These are phyloP conservation scores for Panagrolaimus sp. DNA, from an alignment of 1,140 invertebrate genomes.

Conservation along the genomic window DNA sequence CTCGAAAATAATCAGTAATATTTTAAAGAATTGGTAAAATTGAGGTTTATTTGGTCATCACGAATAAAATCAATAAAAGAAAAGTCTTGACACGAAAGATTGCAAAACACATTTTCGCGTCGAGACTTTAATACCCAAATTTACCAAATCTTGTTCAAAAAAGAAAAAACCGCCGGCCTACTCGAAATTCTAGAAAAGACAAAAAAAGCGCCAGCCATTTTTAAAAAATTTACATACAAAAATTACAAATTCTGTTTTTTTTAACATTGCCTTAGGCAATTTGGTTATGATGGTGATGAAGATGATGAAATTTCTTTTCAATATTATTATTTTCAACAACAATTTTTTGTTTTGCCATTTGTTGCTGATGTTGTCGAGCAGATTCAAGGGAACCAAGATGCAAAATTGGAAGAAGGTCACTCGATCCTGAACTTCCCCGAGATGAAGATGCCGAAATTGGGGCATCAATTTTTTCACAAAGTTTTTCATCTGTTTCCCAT, in stretches of 20 bases:
- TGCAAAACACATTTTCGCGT: too few species aligned
- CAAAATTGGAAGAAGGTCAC: not conserved
- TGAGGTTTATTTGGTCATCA: too few species aligned
- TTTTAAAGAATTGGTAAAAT: too few species aligned
- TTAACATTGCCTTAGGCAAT: not conserved
- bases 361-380: not conserved
- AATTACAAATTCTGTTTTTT: not conserved
- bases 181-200: too few species aligned
- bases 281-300: not conserved
- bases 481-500: conserved; percentile 14
- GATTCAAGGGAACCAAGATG: conserved; percentile 1
- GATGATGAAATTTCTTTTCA: not conserved
- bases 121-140: too few species aligned
- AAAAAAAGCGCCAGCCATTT: too few species aligned
- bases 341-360: too few species aligned
- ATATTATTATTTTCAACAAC: conserved; percentile 13
- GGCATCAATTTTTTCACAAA: not conserved
- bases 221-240: not conserved
- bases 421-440: not conserved
- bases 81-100: too few species aligned
- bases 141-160: too few species aligned
- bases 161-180: too few species aligned
- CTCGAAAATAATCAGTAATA: too few species aligned
- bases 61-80: too few species aligned
- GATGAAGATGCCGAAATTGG: not conserved